phyloP scores from a whole-genome alignment of 2,113 vertebrate species.

The Rousettus leschenaultii region DNA sequence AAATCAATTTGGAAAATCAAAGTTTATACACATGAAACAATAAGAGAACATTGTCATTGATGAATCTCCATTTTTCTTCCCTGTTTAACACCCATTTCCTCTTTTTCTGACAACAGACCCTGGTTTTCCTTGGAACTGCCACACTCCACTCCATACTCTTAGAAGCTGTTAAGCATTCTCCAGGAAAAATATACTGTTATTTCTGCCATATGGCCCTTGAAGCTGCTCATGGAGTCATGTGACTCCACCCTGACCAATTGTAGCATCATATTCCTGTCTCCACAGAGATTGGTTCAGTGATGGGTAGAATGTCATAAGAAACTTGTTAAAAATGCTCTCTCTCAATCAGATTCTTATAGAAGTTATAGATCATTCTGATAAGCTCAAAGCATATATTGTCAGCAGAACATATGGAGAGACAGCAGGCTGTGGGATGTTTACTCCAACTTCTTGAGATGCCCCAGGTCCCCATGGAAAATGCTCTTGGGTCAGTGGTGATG shows the following conservation, averaged over 20 bases:
- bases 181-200: neutral
- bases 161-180: neutral
- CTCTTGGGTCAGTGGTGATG: neutral
- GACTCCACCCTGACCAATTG: neutral
- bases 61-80: neutral
- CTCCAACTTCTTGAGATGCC: neutral
- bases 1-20: neutral
- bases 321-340: neutral
- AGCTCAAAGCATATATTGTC: neutral
- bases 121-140: neutral
- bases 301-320: neutral
- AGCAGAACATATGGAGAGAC: neutral
- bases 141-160: neutral
- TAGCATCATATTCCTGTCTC: neutral
- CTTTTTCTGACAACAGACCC: neutral
- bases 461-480: neutral
- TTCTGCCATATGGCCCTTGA: neutral
- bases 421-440: neutral
- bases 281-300: neutral
- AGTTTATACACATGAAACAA: neutral
- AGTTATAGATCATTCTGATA: neutral
- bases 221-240: neutral
- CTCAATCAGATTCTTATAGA: neutral
- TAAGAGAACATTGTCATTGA: neutral
- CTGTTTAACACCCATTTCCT: neutral